Percentiles rank a stretch among this genome's conserved stretches.
These are phyloP conservation scores for Heliconius hewitsoni DNA, from an alignment of 1,140 invertebrate species.

Conservation along the genomic window DNA sequence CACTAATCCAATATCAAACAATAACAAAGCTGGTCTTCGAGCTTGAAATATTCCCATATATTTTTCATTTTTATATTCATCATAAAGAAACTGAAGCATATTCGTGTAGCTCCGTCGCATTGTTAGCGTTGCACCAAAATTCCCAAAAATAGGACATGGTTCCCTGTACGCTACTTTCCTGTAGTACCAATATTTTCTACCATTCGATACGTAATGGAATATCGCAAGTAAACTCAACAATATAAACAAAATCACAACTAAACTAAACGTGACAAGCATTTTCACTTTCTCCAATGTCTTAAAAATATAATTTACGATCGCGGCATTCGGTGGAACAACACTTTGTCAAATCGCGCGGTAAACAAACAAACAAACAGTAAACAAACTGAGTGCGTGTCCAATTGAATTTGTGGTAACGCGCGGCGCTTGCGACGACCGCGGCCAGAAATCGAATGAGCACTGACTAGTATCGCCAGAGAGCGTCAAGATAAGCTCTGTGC, in stretches of 20 bases:
- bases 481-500: slow-evolving; percentile 69
- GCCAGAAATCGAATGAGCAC: slow-evolving; percentile 60
- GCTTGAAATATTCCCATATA: slow-evolving; percentile 75
- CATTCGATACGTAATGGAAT: slow-evolving; percentile 65
- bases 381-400: slow-evolving; percentile 56
- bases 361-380: slow-evolving; percentile 45
- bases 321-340: not conserved
- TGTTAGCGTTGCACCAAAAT: slow-evolving; percentile 69
- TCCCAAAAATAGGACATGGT: slow-evolving; percentile 74
- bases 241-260: slow-evolving; percentile 56
- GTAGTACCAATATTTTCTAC: slow-evolving; percentile 68
- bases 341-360: not conserved
- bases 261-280: slow-evolving; percentile 63
- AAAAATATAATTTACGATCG: not conserved
- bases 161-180: slow-evolving; percentile 70
- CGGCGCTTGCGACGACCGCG: slow-evolving; percentile 47
- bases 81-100: slow-evolving; percentile 68
- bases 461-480: slow-evolving; percentile 45
- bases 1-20: slow-evolving; percentile 75
- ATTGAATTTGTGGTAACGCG: slow-evolving; percentile 33
- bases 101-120: slow-evolving; percentile 66
- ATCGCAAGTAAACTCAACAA: slow-evolving; percentile 57
- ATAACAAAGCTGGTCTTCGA: slow-evolving; percentile 68
- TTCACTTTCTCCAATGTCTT: slow-evolving; percentile 33
- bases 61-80: slow-evolving; percentile 59